Percentiles rank a stretch among this genome's conserved stretches.
These are phyloP conservation scores for Adelosebastes latens DNA, from an alignment of 2,797 vertebrate species.

Conservation along the genomic window DNA sequence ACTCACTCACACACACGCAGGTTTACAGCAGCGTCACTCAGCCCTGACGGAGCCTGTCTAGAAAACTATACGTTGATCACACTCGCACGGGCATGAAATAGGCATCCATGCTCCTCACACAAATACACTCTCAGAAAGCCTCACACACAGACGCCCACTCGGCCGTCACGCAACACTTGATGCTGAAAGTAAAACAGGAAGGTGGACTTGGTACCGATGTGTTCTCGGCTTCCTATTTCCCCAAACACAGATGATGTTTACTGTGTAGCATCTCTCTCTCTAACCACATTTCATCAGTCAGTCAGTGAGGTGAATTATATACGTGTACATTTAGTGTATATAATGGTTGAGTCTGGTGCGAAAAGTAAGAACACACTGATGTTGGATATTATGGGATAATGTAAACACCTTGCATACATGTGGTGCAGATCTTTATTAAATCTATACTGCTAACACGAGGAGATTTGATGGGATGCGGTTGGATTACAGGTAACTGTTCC, in stretches of 20 bases:
- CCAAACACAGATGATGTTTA: constrained; percentile 21
- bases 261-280: constrained; percentile 15
- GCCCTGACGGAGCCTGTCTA: constrained; percentile 38
- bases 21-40: constrained; percentile 48
- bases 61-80: constrained; percentile 56
- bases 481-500: background rate
- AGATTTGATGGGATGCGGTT: background rate
- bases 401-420: background rate
- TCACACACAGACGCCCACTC: background rate
- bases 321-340: background rate
- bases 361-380: background rate
- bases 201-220: constrained; percentile 11
- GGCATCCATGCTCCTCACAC: constrained; percentile 17
- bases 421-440: constrained; percentile 1
- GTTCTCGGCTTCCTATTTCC: constrained; percentile 29
- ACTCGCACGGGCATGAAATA: constrained; percentile 37
- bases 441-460: background rate
- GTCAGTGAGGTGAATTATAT: background rate
- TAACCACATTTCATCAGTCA: constrained; percentile 5
- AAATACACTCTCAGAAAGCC: constrained; percentile 7
- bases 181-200: constrained; percentile 47
- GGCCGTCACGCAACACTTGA: constrained; percentile 52
- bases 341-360: background rate
- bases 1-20: background rate
- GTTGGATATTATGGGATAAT: background rate